Percentiles rank a stretch among this genome's conserved stretches.
Evolutionary conservation across 2,797 vertebrate species (phyloP).

Genomic region (Clarias fuscus): DNA sequence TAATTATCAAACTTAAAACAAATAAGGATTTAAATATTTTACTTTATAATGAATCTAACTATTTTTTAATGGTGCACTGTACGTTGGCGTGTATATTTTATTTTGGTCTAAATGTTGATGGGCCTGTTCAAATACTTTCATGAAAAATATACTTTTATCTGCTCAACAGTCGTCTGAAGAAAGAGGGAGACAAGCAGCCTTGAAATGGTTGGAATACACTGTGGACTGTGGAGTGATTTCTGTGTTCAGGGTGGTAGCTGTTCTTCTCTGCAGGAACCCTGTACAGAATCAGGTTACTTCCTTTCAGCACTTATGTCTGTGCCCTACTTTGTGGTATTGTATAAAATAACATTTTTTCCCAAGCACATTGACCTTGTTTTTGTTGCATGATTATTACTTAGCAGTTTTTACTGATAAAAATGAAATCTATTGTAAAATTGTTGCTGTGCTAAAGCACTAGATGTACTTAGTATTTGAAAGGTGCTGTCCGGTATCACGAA

Average conservation of each 20-base stretch:
- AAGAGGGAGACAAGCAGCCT: constrained; percentile 99
- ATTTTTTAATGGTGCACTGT: no score
- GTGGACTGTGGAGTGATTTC: constrained; percentile 53
- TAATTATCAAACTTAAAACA: no score
- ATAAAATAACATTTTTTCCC: constrained; percentile 72
- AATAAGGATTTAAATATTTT: no score
- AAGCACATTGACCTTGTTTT: constrained; percentile 72
- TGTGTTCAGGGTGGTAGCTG: constrained; percentile 53
- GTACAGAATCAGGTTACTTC: constrained; percentile 30
- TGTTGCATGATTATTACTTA: constrained; percentile 80
- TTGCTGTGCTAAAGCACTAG: constrained; percentile 77
- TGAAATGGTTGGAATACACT: constrained; percentile 65
- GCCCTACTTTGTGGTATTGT: constrained; percentile 74
- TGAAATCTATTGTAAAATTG: constrained; percentile 79
- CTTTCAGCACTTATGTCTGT: constrained; percentile 61
- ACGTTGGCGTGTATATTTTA: neutral
- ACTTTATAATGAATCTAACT: no score
- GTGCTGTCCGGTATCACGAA: constrained; percentile 83
- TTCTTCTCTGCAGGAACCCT: constrained; percentile 48
- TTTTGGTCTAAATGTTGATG: neutral
- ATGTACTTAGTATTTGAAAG: constrained; percentile 86
- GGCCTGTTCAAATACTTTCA: neutral
- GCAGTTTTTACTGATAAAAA: constrained; percentile 83
- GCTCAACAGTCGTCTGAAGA: constrained; percentile 92
- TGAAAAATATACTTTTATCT: constrained; percentile 51